Evolutionary conservation across 2,888 invertebrate genomes (phyloP).

Genomic region (Diarsia dahlii): DNA sequence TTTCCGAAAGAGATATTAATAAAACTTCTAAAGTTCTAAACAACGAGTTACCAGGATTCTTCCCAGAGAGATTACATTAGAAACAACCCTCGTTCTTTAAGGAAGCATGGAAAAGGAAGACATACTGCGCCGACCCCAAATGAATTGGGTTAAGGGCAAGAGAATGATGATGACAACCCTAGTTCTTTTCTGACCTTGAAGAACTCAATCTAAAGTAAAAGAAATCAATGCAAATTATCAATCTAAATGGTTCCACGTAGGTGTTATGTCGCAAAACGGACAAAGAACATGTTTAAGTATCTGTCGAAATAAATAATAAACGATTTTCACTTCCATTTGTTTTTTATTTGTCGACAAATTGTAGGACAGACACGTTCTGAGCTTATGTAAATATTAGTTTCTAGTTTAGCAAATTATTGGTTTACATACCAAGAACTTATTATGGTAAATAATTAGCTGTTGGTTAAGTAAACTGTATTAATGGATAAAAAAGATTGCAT

Average conservation of each 20-base stretch:
- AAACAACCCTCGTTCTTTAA: no score
- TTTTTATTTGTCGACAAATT: slow-evolving; percentile 43
- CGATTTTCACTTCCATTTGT: slow-evolving; percentile 54
- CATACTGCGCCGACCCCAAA: no score
- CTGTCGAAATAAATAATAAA: slow-evolving; percentile 57
- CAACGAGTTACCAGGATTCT: no score
- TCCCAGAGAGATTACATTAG: no score
- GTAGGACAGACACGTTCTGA: slow-evolving; percentile 44
- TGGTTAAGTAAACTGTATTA: background rate
- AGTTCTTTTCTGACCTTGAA: slow-evolving; percentile 3
- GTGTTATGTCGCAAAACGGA: slow-evolving; percentile 50
- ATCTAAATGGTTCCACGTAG: slow-evolving; percentile 54
- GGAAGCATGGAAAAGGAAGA: no score
- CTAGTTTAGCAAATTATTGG: background rate
- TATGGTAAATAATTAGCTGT: background rate
- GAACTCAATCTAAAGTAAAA: background rate
- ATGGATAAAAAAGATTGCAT: no score
- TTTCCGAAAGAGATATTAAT: background rate
- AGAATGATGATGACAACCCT: no score
- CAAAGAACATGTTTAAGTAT: slow-evolving; percentile 49
- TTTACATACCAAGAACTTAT: background rate
- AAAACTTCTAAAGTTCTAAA: background rate
- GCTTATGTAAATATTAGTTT: slow-evolving; percentile 23
- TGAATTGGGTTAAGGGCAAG: no score
- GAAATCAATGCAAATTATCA: slow-evolving; percentile 30